A percentile compares a stretch with the other conserved stretches of the same genome.
Evolutionary conservation across 2,888 invertebrate species (phyloP).

Genomic region (Cenopis cana): DNA sequence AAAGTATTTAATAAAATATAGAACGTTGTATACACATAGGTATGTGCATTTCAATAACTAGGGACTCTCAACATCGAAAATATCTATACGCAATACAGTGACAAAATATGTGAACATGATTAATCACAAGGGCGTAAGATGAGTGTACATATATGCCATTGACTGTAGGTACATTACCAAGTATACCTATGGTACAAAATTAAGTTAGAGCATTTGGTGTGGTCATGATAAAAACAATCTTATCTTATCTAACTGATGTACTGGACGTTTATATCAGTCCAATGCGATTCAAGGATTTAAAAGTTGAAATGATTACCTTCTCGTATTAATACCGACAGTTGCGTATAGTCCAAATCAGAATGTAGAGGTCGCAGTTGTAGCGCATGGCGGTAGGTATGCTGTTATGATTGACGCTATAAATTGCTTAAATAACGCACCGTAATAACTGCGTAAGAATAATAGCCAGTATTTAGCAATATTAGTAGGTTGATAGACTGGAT

Average conservation of each 20-base stretch:
- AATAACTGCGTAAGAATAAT: constrained; percentile 16
- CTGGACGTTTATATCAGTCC: constrained; percentile 3
- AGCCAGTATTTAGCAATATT: constrained; percentile 15
- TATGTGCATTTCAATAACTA: too few relatives aligned
- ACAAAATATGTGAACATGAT: too few relatives aligned
- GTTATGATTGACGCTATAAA: constrained; percentile 17
- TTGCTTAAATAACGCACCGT: constrained; percentile 22
- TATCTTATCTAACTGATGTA: constrained; percentile 1
- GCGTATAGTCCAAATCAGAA: constrained; percentile 20
- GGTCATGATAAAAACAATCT: background rate
- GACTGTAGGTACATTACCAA: too few relatives aligned
- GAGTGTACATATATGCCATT: too few relatives aligned
- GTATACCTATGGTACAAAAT: too few relatives aligned
- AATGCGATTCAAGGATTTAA: constrained; percentile 31
- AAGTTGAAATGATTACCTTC: constrained; percentile 32
- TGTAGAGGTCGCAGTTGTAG: constrained; percentile 31
- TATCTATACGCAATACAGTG: too few relatives aligned
- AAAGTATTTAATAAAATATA: too few relatives aligned
- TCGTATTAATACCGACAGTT: constrained; percentile 24
- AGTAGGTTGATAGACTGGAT: constrained; percentile 10
- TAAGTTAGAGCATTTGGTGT: background rate
- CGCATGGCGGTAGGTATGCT: background rate
- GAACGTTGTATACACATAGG: too few relatives aligned
- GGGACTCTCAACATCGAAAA: too few relatives aligned
- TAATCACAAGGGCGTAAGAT: too few relatives aligned